Conservation (phyloP, 2,113 vertebrate species). For the Rhinoderma darwinii region DNA sequence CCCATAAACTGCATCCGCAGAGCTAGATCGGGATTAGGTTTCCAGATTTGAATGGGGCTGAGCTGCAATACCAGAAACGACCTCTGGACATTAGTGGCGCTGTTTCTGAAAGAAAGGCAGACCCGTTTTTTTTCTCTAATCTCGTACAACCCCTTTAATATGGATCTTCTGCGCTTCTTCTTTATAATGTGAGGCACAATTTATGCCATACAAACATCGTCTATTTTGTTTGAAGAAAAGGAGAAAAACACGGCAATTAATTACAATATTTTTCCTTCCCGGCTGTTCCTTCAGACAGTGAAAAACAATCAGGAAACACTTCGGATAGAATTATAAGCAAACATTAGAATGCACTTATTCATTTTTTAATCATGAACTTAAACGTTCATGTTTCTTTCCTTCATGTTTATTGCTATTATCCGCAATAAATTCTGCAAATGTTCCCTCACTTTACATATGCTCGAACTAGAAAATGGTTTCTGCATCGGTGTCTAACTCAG, state of each 20-base stretch:
- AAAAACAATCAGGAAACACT: not conserved
- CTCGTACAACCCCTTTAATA: not conserved
- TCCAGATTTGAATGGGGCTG: no score
- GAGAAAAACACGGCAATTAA: conserved; percentile 36
- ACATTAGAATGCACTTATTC: conserved; percentile 49
- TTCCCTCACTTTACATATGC: conserved; percentile 29
- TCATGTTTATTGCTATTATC: conserved; percentile 53
- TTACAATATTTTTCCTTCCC: conserved; percentile 17
- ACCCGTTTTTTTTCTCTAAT: not conserved
- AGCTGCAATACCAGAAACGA: not conserved
- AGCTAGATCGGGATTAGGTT: no score
- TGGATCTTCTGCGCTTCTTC: not conserved
- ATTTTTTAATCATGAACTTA: conserved; percentile 58
- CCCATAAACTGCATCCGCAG: no score
- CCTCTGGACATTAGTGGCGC: not conserved
- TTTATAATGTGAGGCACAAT: not conserved
- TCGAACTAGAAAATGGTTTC: not conserved
- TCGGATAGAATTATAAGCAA: not conserved
- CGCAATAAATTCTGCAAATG: conserved; percentile 47
- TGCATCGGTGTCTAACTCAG: not conserved
- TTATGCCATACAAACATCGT: not conserved
- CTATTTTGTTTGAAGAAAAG: conserved; percentile 25
- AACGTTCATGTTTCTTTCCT: conserved; percentile 46
- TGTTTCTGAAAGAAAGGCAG: not conserved
- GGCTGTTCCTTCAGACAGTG: conserved; percentile 17